phyloP scores from a whole-genome alignment of 2,888 invertebrate genomes.

The Scaptomyza caliginosa region DNA sequence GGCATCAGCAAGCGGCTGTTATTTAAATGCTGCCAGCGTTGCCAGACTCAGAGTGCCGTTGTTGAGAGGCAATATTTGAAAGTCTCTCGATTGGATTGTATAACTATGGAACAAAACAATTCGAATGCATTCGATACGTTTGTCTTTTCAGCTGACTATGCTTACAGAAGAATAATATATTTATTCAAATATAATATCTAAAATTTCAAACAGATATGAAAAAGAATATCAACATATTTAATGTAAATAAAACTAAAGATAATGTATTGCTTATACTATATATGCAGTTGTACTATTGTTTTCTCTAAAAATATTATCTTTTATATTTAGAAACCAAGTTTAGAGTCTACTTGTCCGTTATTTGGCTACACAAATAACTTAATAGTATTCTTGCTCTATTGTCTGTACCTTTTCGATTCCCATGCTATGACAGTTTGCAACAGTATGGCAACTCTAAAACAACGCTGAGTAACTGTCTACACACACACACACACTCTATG shows the following conservation, averaged over 20 bases:
- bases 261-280: no score
- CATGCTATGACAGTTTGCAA: constrained; percentile 15
- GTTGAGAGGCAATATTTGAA: constrained; percentile 47
- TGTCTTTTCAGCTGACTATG: constrained; percentile 10
- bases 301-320: not conserved
- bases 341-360: not conserved
- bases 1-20: constrained; percentile 57
- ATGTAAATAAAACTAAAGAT: no score
- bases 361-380: not conserved
- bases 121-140: constrained; percentile 29
- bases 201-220: not conserved
- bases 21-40: constrained; percentile 59
- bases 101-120: constrained; percentile 25
- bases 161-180: not conserved
- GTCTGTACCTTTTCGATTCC: constrained; percentile 16
- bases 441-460: constrained; percentile 63
- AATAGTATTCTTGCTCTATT: constrained; percentile 20
- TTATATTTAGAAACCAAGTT: not conserved
- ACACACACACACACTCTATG: constrained; percentile 12
- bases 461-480: constrained; percentile 73
- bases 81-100: constrained; percentile 38
- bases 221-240: no score
- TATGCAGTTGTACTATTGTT: not conserved
- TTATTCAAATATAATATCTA: not conserved
- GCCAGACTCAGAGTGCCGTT: constrained; percentile 42